Evolutionary conservation across 1,140 invertebrate species (phyloP).

Genomic region (Chironomus tepperi): DNA sequence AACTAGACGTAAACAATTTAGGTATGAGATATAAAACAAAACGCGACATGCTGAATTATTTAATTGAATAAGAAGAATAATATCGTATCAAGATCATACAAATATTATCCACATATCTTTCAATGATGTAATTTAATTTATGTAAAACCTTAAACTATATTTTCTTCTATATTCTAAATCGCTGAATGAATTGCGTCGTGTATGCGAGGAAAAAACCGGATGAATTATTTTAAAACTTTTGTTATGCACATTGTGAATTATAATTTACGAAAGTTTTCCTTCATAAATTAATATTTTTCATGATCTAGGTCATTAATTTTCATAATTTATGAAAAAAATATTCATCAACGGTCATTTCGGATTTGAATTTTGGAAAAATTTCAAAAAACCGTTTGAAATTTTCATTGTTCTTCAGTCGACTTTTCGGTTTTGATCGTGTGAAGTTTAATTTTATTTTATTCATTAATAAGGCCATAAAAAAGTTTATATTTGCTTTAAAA

Average conservation of each 20-base stretch:
- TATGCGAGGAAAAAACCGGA: neutral
- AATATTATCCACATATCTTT: neutral
- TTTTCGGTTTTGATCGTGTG: too few species aligned
- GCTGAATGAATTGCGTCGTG: neutral
- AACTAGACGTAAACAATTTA: neutral
- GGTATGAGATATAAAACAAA: neutral
- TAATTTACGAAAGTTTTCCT: neutral
- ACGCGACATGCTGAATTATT: neutral
- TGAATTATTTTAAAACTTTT: neutral
- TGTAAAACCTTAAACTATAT: constrained; percentile 13
- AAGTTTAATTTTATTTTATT: too few species aligned
- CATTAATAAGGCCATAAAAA: too few species aligned
- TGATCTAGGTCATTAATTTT: too few species aligned
- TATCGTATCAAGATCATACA: constrained; percentile 4
- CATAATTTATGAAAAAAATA: too few species aligned
- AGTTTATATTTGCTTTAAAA: too few species aligned
- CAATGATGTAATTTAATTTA: neutral
- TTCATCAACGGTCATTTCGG: too few species aligned
- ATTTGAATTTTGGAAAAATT: too few species aligned
- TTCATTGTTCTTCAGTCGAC: too few species aligned
- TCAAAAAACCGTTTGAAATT: too few species aligned
- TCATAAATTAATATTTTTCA: neutral
- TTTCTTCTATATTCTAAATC: neutral
- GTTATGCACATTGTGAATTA: neutral
- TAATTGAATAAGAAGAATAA: neutral